Evolutionary conservation across 2,888 invertebrate species (phyloP).

Genomic region (Emesis castigata): DNA sequence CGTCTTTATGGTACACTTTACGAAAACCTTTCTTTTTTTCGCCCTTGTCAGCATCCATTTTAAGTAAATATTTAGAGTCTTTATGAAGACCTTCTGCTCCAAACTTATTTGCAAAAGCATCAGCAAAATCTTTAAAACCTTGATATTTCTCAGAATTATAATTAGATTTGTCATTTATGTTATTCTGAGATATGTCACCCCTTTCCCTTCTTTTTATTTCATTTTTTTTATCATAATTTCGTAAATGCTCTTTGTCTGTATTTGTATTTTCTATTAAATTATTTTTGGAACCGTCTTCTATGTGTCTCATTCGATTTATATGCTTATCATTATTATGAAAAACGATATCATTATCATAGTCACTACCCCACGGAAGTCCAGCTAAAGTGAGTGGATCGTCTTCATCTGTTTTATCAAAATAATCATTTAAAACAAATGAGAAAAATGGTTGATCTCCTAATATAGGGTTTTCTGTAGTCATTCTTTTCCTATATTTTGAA

Average conservation of each 20-base stretch:
- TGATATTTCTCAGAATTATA: conserved; percentile 71
- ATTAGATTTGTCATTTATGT: conserved; percentile 69
- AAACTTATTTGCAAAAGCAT: conserved; percentile 79
- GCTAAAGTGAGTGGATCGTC: conserved; percentile 78
- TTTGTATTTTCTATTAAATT: conserved; percentile 8
- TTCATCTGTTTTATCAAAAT: conserved; percentile 75
- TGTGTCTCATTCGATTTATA: conserved; percentile 68
- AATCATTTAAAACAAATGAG: conserved; percentile 79
- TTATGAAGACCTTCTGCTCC: conserved; percentile 76
- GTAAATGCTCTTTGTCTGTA: conserved; percentile 68
- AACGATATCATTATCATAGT: conserved; percentile 72
- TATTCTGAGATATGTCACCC: conserved; percentile 68
- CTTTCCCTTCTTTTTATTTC: conserved; percentile 72
- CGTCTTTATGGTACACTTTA: conserved; percentile 82
- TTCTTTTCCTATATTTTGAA: conserved; percentile 44
- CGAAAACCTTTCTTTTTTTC: conserved; percentile 80
- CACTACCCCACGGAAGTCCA: conserved; percentile 76
- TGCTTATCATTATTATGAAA: conserved; percentile 62
- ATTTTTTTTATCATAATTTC: conserved; percentile 65
- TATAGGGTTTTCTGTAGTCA: conserved; percentile 76
- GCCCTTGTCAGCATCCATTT: conserved; percentile 76
- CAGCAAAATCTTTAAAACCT: conserved; percentile 78
- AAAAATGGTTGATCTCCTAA: conserved; percentile 78
- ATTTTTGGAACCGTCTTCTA: conserved; percentile 58
- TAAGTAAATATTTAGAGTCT: conserved; percentile 73